phyloP scores from a whole-genome alignment of 2,888 invertebrate species.

The Helobdella robusta region DNA sequence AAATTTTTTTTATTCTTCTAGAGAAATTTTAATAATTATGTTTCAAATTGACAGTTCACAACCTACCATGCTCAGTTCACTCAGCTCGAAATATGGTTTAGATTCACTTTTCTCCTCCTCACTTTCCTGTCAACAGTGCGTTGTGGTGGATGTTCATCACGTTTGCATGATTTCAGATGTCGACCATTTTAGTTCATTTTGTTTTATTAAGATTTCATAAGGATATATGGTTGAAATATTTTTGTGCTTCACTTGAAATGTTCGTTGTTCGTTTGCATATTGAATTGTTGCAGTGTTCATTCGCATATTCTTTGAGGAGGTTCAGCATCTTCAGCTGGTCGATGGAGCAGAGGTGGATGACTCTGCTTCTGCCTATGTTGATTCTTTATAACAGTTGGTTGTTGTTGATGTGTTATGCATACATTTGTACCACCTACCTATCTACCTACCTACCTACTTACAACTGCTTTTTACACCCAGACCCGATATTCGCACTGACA shows the following conservation, averaged over 20 bases:
- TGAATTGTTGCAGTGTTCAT: conserved; percentile 83
- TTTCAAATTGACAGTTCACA: conserved; percentile 71
- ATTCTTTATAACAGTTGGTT: conserved; percentile 79
- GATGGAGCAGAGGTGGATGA: conserved; percentile 93
- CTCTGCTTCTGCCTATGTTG: conserved; percentile 71
- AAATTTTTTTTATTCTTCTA: conserved; percentile 25
- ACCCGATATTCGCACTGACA: conserved; percentile 83
- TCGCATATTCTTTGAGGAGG: conserved; percentile 74
- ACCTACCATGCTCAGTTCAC: conserved; percentile 91
- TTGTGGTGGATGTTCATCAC: conserved; percentile 37
- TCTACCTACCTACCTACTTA: too few species aligned
- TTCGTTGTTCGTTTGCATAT: background rate
- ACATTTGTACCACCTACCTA: too few species aligned
- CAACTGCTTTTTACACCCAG: conserved; percentile 53
- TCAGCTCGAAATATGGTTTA: conserved; percentile 92
- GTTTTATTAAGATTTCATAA: too few species aligned
- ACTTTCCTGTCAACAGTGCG: conserved; percentile 79
- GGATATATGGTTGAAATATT: too few species aligned
- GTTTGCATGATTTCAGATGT: too few species aligned
- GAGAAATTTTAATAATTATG: conserved; percentile 26
- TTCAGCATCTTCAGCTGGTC: conserved; percentile 87
- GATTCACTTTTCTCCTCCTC: conserved; percentile 78
- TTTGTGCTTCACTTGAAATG: background rate
- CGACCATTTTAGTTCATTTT: too few species aligned
- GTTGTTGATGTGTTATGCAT: too few species aligned